Conservation (phyloP, 2,113 vertebrate genomes). For the Sardina pilchardus region DNA sequence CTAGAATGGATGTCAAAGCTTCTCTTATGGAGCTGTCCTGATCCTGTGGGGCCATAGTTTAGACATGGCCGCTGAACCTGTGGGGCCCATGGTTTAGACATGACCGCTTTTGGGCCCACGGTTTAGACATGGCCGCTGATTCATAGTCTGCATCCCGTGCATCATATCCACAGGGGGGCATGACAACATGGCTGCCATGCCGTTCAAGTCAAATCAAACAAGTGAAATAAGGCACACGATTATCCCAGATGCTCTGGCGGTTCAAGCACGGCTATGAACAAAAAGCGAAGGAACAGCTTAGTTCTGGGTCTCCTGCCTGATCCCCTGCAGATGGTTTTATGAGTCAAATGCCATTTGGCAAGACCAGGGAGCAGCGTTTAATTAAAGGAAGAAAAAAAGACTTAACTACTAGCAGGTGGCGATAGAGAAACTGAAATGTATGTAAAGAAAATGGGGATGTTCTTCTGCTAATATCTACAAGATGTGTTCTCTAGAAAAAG, state of each 20-base stretch:
- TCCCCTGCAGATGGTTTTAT: slow-evolving; percentile 8
- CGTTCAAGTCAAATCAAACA: not conserved
- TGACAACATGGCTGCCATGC: not conserved
- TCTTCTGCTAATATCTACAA: not conserved
- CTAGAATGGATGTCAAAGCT: not conserved
- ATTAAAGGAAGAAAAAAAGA: not conserved
- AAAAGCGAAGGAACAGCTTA: not conserved
- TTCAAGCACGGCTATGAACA: not conserved
- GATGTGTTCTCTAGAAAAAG: not conserved
- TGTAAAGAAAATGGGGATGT: not conserved
- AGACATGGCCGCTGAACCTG: not conserved
- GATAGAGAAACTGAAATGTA: not conserved
- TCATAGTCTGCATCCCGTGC: not conserved
- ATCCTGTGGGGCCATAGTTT: not conserved
- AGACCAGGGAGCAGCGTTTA: not conserved
- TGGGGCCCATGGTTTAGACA: not conserved
- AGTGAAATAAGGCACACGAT: slow-evolving; percentile 2
- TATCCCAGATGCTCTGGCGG: not conserved
- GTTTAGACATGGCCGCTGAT: not conserved
- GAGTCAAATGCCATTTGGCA: not conserved
- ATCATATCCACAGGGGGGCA: not conserved
- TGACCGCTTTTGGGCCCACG: not conserved
- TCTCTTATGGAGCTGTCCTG: not conserved
- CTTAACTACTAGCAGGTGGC: not conserved
- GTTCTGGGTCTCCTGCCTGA: not conserved